phyloP scores from a whole-genome alignment of 2,888 invertebrate species.

The Lochmaea crataegi region DNA sequence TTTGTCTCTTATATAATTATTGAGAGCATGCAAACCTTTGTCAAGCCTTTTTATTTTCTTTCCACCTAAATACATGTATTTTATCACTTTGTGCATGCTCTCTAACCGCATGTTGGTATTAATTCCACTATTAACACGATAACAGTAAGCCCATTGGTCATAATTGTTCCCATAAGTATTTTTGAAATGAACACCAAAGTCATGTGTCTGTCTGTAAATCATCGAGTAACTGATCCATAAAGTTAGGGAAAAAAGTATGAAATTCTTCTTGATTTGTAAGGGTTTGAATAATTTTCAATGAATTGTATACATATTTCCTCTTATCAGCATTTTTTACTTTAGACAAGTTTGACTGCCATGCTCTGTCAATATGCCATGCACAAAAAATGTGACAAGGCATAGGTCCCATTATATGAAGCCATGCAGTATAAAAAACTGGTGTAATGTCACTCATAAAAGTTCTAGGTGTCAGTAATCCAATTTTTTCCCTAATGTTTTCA shows the following conservation, averaged over 20 bases:
- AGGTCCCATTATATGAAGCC: not conserved
- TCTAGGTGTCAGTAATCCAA: not conserved
- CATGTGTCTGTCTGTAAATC: too few species aligned
- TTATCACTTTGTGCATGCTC: too few species aligned
- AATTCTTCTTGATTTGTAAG: not conserved
- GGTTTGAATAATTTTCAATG: not conserved
- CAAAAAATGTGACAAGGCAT: not conserved
- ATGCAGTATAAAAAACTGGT: not conserved
- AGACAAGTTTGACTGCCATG: conserved; percentile 7
- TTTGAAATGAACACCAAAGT: too few species aligned
- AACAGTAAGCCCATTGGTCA: too few species aligned
- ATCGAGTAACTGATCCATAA: not conserved
- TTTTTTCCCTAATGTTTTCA: not conserved
- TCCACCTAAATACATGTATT: too few species aligned
- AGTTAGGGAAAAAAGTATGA: not conserved
- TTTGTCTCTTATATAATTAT: too few species aligned
- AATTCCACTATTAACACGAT: too few species aligned
- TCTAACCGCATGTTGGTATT: too few species aligned
- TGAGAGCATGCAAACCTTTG: too few species aligned
- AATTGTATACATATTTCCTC: not conserved
- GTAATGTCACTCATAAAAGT: conserved; percentile 8
- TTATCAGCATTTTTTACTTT: conserved; percentile 7
- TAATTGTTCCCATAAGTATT: too few species aligned
- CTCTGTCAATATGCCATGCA: conserved; percentile 19
- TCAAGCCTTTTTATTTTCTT: too few species aligned